These are phyloP conservation scores for Brachyhypopomus gauderio DNA, from an alignment of 2,113 vertebrate genomes.

Conservation along the genomic window DNA sequence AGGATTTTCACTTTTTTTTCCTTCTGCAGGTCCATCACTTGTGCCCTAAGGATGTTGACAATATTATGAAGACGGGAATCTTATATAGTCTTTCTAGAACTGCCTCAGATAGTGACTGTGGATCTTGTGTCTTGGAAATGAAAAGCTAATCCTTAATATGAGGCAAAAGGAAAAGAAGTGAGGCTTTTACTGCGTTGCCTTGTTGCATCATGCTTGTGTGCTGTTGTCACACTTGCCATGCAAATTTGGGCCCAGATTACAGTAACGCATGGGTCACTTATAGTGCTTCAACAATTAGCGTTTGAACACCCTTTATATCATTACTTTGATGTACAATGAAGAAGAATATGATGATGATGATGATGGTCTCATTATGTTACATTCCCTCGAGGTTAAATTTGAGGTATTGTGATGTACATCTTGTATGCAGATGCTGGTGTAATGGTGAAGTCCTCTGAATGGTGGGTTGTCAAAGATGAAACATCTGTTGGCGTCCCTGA, in stretches of 20 bases:
- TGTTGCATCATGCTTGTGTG: neutral
- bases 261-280: neutral
- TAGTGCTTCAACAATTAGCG: constrained; percentile 2
- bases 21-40: too few relatives aligned
- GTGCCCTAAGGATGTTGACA: too few relatives aligned
- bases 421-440: too few relatives aligned
- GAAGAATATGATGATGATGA: constrained; percentile 65
- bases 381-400: constrained; percentile 20
- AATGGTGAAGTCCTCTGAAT: neutral
- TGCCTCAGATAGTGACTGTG: too few relatives aligned
- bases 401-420: too few relatives aligned
- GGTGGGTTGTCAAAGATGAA: neutral
- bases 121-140: constrained; percentile 18
- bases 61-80: too few relatives aligned
- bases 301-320: constrained; percentile 12
- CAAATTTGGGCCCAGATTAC: neutral
- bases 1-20: too few relatives aligned
- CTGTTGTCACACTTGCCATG: neutral
- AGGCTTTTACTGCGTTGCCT: neutral
- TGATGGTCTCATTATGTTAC: constrained; percentile 61
- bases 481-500: neutral
- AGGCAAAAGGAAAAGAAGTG: constrained; percentile 9
- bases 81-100: too few relatives aligned
- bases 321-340: constrained; percentile 60
- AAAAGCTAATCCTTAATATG: constrained; percentile 10